A percentile compares a stretch with the other conserved stretches of the same genome.
These are phyloP conservation scores for Asarcornis scutulata DNA, from an alignment of 2,113 vertebrate genomes.

Conservation along the genomic window DNA sequence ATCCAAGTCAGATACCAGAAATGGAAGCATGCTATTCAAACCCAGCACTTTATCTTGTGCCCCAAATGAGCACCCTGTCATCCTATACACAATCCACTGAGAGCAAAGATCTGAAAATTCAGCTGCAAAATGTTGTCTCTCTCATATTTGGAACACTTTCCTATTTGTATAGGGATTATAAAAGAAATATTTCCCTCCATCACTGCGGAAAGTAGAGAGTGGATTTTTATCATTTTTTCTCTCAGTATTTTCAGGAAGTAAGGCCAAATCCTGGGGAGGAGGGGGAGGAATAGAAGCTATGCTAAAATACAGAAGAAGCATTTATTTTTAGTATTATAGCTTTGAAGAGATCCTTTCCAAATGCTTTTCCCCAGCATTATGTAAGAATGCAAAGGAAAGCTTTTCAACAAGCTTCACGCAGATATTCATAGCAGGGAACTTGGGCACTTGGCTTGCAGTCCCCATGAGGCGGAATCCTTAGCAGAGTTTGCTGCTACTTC, in stretches of 20 bases:
- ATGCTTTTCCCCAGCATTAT: fast-evolving
- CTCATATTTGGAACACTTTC: background rate
- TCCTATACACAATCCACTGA: background rate
- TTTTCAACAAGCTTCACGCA: background rate
- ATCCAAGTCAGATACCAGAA: background rate
- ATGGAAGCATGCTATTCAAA: background rate
- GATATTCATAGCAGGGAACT: background rate
- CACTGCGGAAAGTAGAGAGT: background rate
- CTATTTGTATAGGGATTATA: background rate
- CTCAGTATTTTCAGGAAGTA: background rate
- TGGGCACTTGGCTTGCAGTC: background rate
- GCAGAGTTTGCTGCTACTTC: background rate
- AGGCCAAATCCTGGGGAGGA: background rate
- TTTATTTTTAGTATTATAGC: fast-evolving
- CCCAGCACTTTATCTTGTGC: background rate
- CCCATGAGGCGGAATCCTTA: background rate
- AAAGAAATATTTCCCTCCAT: background rate
- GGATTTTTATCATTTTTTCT: background rate
- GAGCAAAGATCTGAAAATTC: background rate
- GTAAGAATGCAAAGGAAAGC: background rate
- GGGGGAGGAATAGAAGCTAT: too few relatives aligned
- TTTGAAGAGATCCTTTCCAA: background rate
- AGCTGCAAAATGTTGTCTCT: background rate
- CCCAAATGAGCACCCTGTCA: background rate
- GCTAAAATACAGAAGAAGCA: background rate